Evolutionary conservation across 2,797 vertebrate genomes (phyloP).

Genomic region (Enteromius mattozi): DNA sequence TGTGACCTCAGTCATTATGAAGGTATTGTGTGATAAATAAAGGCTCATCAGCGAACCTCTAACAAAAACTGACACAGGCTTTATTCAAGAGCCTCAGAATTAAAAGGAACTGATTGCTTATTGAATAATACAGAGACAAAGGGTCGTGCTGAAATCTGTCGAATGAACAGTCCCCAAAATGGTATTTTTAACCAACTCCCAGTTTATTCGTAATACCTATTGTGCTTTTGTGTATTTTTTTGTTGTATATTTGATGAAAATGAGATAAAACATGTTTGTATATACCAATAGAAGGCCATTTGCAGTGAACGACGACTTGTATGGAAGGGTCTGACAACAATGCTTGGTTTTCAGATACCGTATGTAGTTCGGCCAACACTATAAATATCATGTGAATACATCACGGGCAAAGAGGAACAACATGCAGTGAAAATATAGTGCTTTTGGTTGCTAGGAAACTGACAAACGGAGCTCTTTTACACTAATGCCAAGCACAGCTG

Average conservation of each 20-base stretch:
- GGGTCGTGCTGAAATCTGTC: slow-evolving; percentile 10
- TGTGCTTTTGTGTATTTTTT: neutral
- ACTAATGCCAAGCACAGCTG: slow-evolving; percentile 45
- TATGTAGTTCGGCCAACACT: slow-evolving; percentile 33
- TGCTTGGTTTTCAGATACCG: slow-evolving; percentile 33
- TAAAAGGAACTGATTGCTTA: slow-evolving; percentile 47
- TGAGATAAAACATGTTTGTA: neutral
- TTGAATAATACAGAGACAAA: slow-evolving; percentile 36
- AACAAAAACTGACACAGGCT: neutral
- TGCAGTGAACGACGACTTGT: neutral
- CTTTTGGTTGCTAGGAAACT: slow-evolving; percentile 61
- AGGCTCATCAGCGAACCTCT: slow-evolving; percentile 11
- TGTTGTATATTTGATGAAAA: neutral
- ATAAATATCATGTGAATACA: slow-evolving; percentile 50
- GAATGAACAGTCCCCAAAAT: neutral
- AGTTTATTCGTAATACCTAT: neutral
- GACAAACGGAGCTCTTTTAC: slow-evolving; percentile 45
- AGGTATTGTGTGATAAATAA: slow-evolving; percentile 27
- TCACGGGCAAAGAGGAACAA: slow-evolving; percentile 35
- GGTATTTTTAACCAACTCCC: neutral
- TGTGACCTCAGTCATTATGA: slow-evolving; percentile 20
- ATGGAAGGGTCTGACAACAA: slow-evolving; percentile 47
- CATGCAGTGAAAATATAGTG: slow-evolving; percentile 48
- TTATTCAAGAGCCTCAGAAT: slow-evolving; percentile 30
- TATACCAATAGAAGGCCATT: neutral